Evolutionary conservation across 35 echinoderm and acorn worm genomes (phyloP).

Genomic region (Ptychodera flava): DNA sequence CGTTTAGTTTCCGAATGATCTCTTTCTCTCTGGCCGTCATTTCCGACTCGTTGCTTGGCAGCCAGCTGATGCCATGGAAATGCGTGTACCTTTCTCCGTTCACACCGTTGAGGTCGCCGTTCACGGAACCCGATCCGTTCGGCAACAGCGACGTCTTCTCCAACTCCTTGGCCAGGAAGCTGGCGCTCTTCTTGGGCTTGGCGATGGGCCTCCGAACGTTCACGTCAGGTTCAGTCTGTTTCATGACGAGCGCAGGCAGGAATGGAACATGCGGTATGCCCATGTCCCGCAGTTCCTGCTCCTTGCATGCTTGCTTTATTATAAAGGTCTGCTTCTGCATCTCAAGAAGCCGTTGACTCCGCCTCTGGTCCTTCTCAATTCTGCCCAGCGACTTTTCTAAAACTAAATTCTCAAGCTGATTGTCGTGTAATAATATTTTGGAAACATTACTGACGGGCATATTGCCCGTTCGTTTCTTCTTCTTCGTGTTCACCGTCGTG

Average conservation of each 20-base stretch:
- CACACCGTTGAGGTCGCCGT: not conserved
- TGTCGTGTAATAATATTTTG: slow-evolving; percentile 11
- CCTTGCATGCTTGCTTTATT: slow-evolving; percentile 60
- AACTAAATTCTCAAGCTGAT: not conserved
- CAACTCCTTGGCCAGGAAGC: slow-evolving; percentile 36
- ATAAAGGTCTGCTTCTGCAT: slow-evolving; percentile 81
- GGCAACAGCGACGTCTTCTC: not conserved
- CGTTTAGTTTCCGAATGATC: not conserved
- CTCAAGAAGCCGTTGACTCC: slow-evolving; percentile 43
- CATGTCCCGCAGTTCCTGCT: slow-evolving; percentile 79
- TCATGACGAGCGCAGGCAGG: slow-evolving; percentile 81
- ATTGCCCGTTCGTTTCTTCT: not conserved
- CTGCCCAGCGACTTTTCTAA: not conserved
- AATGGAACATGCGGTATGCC: slow-evolving; percentile 64
- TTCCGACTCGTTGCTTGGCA: not conserved
- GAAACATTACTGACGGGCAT: slow-evolving; percentile 4
- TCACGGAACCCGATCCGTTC: not conserved
- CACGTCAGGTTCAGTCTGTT: slow-evolving; percentile 62
- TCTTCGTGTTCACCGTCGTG: not conserved
- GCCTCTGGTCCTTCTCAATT: slow-evolving; percentile 18
- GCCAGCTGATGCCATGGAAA: not conserved
- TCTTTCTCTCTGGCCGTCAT: not conserved
- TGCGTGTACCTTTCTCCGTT: not conserved
- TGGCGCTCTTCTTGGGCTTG: slow-evolving; percentile 23
- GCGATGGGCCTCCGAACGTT: slow-evolving; percentile 44